Base-by-base conservation (phyloP, 2,797 vertebrate genomes). In the Halcyon chelicuti region DNA sequence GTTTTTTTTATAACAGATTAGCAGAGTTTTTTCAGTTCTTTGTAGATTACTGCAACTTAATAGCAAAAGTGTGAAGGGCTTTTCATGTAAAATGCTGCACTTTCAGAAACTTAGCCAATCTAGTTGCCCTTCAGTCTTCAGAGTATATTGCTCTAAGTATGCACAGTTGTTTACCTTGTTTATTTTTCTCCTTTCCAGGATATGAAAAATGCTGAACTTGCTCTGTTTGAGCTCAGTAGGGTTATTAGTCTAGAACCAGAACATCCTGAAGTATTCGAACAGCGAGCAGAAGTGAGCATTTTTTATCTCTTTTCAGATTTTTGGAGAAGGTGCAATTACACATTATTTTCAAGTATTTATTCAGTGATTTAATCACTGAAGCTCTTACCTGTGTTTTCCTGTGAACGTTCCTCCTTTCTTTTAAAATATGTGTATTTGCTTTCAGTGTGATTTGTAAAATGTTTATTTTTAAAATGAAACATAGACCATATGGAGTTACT, bases 171-270 rank as follows among this genome's bases (percentile, higher is more conserved):
- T 97, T 74, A 93, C 47, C 47, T 65, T 58, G 14, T 39, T 88
- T 77, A 35, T 87, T 93, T 88, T 91, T 87, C 29, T 94, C 70
- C 83, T 96, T 97, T 97, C 93, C 98, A 99, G 99, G 99, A 99
- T 94, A 98, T 99, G 95, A 99, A 99, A 97, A 99, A 99, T 78
- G 99, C 99, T 94, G 99, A 99, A 93, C 97, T 99, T 98, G 99
- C 99, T 44, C 97, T 99, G 54, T 99, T 99, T 81, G 99, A 99
- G 96, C 98, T 99, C 92, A 99, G 99, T 97, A 98, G 99, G 96
- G 99, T 99, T 91, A 99, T 99, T 95, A 97, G 98, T 42, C 97
- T 99, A 76, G 99, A 99, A 95, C 99, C 99, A 23, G 98, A 98
- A 97, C 98, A 98, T 95, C 99, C 99, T 9, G 99, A 99, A 98